Evolutionary conservation across 2,113 vertebrate species (phyloP), one percentile per base, ranked within the genome.

Genomic region (Sisor rabdophorus): DNA sequence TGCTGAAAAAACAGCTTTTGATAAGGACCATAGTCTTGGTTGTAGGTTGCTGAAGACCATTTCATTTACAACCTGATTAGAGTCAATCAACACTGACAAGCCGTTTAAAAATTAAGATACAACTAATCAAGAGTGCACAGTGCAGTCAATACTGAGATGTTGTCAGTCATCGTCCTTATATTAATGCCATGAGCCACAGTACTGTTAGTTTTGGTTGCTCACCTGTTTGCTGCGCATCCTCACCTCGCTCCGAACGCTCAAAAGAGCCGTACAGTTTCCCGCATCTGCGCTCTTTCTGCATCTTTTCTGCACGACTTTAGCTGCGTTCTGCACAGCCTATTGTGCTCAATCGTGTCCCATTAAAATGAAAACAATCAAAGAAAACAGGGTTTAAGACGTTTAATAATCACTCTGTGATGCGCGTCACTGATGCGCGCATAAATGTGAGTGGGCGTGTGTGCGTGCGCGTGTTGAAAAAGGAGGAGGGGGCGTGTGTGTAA

Each of bases 201-300:
- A 36, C 19, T 2, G 15, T 5, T 36, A 50, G 22, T 20, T 69
- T 28, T 3, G n/a, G 32, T 44, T 53, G 64, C 89, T 91, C 87
- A 93, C 94, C 86, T 75, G 83, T 16, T 88, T 86, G 88, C 54
- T 63, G 82, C 28, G 56, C 36, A 0, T 82, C 81, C 69, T 47
- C 82, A 12, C 84, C 84, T 89, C 90, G 88, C 24, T 78, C 86
- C 17, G 86, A 90, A 73, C 83, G 64, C 24, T 93, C 91, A 84
- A 93, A 32, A 22, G 93, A 87, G 26, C 91, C 89, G 64, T 91
- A 92, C 30, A 88, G 87, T 59, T 87, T 82, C 2, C 87, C 77
- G 7, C 78, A 64, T 80, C 84, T 84, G 58, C 78, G 79, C 59
- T 87, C 87, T 50, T 91, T 89, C 56, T 93, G 92, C 92, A 94